These are phyloP conservation scores for Seriola quinqueradiata DNA, from an alignment of 2,113 vertebrate species.

Conservation along the genomic window DNA sequence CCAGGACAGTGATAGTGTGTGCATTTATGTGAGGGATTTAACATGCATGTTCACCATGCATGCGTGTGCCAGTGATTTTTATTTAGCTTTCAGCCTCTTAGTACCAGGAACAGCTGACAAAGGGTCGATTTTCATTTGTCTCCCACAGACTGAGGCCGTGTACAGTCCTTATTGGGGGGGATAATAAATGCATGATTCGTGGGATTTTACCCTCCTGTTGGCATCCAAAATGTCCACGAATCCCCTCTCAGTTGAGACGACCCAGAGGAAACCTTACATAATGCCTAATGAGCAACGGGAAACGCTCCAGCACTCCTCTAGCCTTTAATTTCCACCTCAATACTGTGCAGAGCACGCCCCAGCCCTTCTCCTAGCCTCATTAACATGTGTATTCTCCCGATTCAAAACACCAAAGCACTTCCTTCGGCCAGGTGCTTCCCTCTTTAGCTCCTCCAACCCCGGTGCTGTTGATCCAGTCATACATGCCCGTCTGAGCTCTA, in stretches of 20 bases:
- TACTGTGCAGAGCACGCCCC: conserved; percentile 68
- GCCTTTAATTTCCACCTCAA: conserved; percentile 80
- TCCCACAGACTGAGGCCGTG: conserved; percentile 50
- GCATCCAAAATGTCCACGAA: conserved; percentile 69
- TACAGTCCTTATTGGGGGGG: conserved; percentile 54
- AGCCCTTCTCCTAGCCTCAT: conserved; percentile 71
- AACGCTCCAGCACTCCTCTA: conserved; percentile 73
- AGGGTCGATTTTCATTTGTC: conserved; percentile 63
- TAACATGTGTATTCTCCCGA: conserved; percentile 76
- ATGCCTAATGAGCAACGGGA: conserved; percentile 83
- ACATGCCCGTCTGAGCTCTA: conserved; percentile 53
- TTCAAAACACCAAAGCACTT: conserved; percentile 76
- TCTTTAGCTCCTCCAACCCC: conserved; percentile 51
- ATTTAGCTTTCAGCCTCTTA: conserved; percentile 49
- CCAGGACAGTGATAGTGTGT: conserved; percentile 59
- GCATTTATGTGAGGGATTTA: conserved; percentile 31
- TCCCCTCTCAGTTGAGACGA: conserved; percentile 71
- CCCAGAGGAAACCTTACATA: conserved; percentile 75
- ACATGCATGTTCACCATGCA: conserved; percentile 24
- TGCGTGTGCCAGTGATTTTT: conserved; percentile 20
- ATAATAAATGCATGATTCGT: conserved; percentile 78
- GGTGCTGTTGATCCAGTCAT: conserved; percentile 63
- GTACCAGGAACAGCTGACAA: conserved; percentile 70
- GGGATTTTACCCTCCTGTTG: conserved; percentile 74
- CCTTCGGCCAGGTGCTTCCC: conserved; percentile 81